phyloP scores from a whole-genome alignment of 2,113 vertebrate species.

The Azemiops feae region DNA sequence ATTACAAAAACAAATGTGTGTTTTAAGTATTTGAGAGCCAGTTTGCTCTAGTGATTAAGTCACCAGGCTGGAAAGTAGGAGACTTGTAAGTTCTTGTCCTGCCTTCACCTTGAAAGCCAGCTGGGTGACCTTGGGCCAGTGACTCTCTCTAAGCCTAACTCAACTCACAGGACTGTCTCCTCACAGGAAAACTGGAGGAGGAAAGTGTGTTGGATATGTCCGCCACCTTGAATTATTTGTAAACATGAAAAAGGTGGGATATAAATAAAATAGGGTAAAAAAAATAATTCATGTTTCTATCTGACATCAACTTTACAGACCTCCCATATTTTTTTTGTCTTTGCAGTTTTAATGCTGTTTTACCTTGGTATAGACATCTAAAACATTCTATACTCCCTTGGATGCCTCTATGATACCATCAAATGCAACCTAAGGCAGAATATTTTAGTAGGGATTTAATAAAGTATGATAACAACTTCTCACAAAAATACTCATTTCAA shows the following conservation, averaged over 20 bases:
- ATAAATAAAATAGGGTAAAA: not conserved
- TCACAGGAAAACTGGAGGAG: not conserved
- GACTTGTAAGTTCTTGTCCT: not conserved
- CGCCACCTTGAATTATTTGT: not conserved
- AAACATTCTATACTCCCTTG: not conserved
- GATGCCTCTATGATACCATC: not conserved
- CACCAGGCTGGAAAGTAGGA: not conserved
- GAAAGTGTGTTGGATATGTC: not conserved
- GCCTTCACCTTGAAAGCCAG: not conserved
- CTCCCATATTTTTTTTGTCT: not conserved
- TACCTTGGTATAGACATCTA: not conserved
- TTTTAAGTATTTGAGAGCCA: not conserved
- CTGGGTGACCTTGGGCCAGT: not conserved
- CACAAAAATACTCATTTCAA: not conserved
- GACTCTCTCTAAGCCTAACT: not conserved
- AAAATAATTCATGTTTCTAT: not conserved
- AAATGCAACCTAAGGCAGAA: not conserved
- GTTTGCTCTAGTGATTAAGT: not conserved
- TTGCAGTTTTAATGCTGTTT: not conserved
- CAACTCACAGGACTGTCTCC: not conserved
- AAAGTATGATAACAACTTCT: not conserved
- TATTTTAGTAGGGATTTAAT: not conserved
- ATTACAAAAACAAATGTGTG: not conserved
- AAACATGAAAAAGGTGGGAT: not conserved
- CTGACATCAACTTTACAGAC: not conserved